Percentiles rank a stretch among this genome's conserved stretches.
Evolutionary conservation across 2,888 invertebrate species (phyloP).

Genomic region (Rotaria macrura): DNA sequence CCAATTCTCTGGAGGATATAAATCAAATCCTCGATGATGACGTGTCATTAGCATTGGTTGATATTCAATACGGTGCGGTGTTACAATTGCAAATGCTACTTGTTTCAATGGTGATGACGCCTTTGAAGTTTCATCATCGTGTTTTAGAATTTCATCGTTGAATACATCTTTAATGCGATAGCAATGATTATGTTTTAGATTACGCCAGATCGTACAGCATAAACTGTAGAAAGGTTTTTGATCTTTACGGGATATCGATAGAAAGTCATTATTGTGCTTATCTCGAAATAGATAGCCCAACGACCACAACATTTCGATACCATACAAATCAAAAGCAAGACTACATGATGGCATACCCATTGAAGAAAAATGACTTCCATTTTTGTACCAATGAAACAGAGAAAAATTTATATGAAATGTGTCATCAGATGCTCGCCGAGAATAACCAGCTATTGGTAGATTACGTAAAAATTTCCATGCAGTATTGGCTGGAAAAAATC

Average conservation of each 20-base stretch:
- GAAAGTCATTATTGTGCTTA: background rate
- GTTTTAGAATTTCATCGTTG: background rate
- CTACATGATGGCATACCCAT: background rate
- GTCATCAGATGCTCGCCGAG: background rate
- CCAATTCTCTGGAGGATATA: background rate
- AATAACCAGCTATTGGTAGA: background rate
- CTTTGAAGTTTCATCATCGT: background rate
- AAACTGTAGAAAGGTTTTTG: background rate
- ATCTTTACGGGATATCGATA: background rate
- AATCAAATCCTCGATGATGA: background rate
- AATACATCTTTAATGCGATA: background rate
- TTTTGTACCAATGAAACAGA: background rate
- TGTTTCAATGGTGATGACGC: background rate
- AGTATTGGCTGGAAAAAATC: background rate
- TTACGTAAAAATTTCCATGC: background rate
- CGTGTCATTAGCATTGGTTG: background rate
- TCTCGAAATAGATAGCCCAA: background rate
- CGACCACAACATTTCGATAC: background rate
- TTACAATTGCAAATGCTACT: background rate
- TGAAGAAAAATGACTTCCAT: background rate
- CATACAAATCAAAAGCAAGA: background rate
- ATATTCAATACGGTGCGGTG: background rate
- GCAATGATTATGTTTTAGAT: background rate
- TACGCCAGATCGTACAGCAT: background rate
- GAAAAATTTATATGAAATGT: background rate